Percentiles rank a stretch among this genome's conserved stretches.
phyloP scores from a whole-genome alignment of 2,888 invertebrate genomes.

The Miltochrista miniata region DNA sequence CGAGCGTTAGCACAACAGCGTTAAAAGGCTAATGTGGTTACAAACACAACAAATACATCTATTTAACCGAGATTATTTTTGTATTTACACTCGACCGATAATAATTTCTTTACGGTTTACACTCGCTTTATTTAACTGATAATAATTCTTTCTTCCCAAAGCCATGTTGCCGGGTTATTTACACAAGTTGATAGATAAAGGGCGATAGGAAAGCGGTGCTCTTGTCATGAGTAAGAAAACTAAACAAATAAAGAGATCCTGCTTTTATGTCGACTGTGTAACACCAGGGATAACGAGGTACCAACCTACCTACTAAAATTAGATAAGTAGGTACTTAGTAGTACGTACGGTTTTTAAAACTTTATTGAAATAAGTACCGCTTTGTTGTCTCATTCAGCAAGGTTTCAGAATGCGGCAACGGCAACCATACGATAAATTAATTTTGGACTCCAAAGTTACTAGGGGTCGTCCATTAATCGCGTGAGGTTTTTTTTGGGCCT shows the following conservation, averaged over 20 bases:
- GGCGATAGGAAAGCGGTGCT: slow-evolving; percentile 69
- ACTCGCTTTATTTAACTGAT: slow-evolving; percentile 62
- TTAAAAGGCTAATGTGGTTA: slow-evolving; percentile 9
- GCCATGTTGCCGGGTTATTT: slow-evolving; percentile 69
- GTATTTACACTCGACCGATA: slow-evolving; percentile 55
- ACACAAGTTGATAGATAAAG: slow-evolving; percentile 76
- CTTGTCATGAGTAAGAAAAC: slow-evolving; percentile 69
- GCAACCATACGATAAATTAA: too few relatives aligned
- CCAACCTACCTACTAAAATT: slow-evolving; percentile 23
- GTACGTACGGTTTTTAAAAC: slow-evolving; percentile 10
- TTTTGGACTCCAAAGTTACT: too few relatives aligned
- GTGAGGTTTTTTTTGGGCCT: too few relatives aligned
- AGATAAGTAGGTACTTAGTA: slow-evolving; percentile 21
- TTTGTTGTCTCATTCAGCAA: slow-evolving; percentile 16
- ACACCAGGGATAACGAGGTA: slow-evolving; percentile 62
- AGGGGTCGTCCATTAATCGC: too few relatives aligned
- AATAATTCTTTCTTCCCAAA: slow-evolving; percentile 69
- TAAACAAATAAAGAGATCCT: slow-evolving; percentile 69
- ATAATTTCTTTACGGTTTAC: slow-evolving; percentile 68
- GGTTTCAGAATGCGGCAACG: slow-evolving; percentile 4
- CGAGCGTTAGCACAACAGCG: background rate
- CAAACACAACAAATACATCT: slow-evolving; percentile 38
- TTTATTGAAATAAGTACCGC: slow-evolving; percentile 27
- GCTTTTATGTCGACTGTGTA: slow-evolving; percentile 61
- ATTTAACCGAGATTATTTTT: slow-evolving; percentile 40